Evolutionary conservation across 2,888 invertebrate species (phyloP).

Genomic region (Bhutanitis thaidina): DNA sequence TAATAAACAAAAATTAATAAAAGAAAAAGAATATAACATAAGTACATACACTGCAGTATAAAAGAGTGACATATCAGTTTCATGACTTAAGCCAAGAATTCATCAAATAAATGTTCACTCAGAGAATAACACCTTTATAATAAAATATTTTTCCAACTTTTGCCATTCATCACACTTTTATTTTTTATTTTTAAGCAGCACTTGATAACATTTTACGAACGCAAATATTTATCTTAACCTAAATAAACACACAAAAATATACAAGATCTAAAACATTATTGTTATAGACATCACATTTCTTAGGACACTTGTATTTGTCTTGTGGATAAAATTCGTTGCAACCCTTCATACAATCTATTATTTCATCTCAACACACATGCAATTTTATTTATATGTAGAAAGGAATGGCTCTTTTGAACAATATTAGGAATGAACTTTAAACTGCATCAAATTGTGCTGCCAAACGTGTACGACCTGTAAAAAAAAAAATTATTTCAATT

Average conservation of each 20-base stretch:
- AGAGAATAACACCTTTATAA: background rate
- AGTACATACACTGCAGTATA: background rate
- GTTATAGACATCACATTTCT: slow-evolving; percentile 76
- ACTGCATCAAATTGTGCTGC: slow-evolving; percentile 68
- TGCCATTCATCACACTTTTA: slow-evolving; percentile 4
- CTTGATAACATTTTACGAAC: slow-evolving; percentile 71
- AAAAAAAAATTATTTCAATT: too few relatives aligned
- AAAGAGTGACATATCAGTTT: background rate
- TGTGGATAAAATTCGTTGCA: slow-evolving; percentile 73
- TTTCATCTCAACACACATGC: slow-evolving; percentile 47
- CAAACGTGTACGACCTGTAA: slow-evolving; percentile 65
- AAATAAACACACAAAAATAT: slow-evolving; percentile 78
- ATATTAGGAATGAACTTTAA: slow-evolving; percentile 41
- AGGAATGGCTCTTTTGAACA: slow-evolving; percentile 53
- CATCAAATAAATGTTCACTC: slow-evolving; percentile 1
- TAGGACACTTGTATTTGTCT: slow-evolving; percentile 70
- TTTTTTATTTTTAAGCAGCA: slow-evolving; percentile 27
- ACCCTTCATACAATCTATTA: slow-evolving; percentile 53
- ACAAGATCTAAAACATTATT: slow-evolving; percentile 75
- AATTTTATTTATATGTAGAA: slow-evolving; percentile 32
- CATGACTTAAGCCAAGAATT: background rate
- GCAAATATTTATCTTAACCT: slow-evolving; percentile 59
- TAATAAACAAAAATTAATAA: slow-evolving; percentile 18
- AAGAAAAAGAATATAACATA: background rate
- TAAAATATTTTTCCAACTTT: slow-evolving; percentile 3